Conservation (phyloP, 1,140 invertebrate genomes). For the Polyergus mexicanus region DNA sequence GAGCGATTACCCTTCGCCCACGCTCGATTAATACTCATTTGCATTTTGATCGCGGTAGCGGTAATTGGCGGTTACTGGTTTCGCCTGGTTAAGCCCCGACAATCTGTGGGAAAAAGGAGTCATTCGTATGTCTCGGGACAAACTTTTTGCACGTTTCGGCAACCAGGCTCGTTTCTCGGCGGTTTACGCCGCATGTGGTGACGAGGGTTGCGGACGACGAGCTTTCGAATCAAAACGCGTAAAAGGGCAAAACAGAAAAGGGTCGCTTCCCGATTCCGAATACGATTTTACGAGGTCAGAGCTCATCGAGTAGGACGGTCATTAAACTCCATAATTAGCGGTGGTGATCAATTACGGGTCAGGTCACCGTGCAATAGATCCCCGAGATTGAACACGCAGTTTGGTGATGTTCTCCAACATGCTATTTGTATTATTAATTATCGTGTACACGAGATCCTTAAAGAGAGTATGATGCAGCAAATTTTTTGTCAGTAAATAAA, state of each 20-base stretch:
- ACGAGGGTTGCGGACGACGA: not conserved
- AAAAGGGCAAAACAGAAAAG: slow-evolving; percentile 7
- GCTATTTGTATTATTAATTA: slow-evolving; percentile 34
- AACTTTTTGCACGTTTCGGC: slow-evolving; percentile 15
- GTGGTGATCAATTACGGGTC: slow-evolving; percentile 28
- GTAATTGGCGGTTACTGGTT: slow-evolving; percentile 69
- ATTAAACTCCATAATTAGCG: slow-evolving; percentile 55
- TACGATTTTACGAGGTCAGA: slow-evolving; percentile 31
- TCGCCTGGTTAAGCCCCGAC: slow-evolving; percentile 51
- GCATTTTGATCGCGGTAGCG: slow-evolving; percentile 71
- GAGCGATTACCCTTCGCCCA: slow-evolving; percentile 41
- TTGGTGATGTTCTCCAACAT: not conserved
- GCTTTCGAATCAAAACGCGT: not conserved
- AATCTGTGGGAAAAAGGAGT: slow-evolving; percentile 16
- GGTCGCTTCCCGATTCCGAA: not conserved
- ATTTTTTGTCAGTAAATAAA: slow-evolving; percentile 7
- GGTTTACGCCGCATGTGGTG: not conserved
- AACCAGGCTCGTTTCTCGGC: not conserved
- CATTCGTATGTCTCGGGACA: not conserved
- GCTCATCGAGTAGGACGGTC: not conserved
- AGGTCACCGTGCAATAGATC: slow-evolving; percentile 5
- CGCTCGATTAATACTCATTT: slow-evolving; percentile 74
- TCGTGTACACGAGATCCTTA: not conserved
- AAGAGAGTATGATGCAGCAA: not conserved
- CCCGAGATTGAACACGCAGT: slow-evolving; percentile 30